Conservation (phyloP, 2,113 vertebrate species). For the Chrysemys picta region DNA sequence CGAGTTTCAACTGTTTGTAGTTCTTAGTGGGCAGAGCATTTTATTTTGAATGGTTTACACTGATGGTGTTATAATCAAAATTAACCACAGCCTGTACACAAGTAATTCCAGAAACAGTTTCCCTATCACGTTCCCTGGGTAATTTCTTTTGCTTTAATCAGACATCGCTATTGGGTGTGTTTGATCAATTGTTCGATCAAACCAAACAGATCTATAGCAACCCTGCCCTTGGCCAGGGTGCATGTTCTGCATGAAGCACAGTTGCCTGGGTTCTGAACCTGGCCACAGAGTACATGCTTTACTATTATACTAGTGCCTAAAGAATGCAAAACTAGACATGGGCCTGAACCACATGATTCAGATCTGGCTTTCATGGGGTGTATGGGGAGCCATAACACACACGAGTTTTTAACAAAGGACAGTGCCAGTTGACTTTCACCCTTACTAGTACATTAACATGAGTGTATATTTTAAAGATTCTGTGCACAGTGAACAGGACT, state of each 20-base stretch:
- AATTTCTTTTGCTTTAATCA: slow-evolving; percentile 10
- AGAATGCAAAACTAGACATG: background rate
- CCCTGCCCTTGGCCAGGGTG: background rate
- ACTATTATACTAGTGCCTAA: background rate
- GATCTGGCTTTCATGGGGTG: background rate
- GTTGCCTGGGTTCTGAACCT: background rate
- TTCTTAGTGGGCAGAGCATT: background rate
- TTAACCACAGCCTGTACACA: background rate
- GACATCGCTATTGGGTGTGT: background rate
- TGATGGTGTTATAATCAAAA: background rate
- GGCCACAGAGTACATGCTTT: background rate
- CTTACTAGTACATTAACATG: background rate
- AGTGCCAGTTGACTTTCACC: background rate
- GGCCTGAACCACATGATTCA: background rate
- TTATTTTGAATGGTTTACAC: background rate
- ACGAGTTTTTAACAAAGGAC: background rate
- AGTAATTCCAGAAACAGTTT: background rate
- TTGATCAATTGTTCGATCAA: slow-evolving; percentile 28
- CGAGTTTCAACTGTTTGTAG: background rate
- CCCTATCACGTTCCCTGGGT: slow-evolving; percentile 9
- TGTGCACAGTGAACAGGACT: background rate
- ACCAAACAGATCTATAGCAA: background rate
- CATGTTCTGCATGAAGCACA: background rate
- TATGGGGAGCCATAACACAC: background rate
- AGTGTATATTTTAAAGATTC: background rate